Evolutionary conservation across 1,140 invertebrate genomes (phyloP).

Genomic region (Heliconius himera): DNA sequence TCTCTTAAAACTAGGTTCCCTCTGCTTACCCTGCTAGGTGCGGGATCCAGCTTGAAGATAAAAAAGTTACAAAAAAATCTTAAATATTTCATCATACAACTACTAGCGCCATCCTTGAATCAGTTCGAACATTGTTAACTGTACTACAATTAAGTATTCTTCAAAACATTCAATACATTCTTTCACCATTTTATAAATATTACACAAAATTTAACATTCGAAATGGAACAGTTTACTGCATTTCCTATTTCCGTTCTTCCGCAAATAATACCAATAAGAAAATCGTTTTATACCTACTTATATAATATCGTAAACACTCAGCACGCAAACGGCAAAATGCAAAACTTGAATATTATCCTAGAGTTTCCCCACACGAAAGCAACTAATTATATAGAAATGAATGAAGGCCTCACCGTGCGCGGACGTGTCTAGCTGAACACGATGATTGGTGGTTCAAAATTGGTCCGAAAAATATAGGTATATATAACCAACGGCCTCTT

Average conservation of each 20-base stretch:
- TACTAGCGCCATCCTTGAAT: too few species aligned
- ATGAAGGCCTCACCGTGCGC: background rate
- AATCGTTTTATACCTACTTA: slow-evolving; percentile 51
- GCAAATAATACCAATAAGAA: slow-evolving; percentile 42
- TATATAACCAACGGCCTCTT: too few species aligned
- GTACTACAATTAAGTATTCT: too few species aligned
- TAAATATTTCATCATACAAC: too few species aligned
- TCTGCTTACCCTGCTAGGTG: too few species aligned
- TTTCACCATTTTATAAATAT: background rate
- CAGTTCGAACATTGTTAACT: too few species aligned
- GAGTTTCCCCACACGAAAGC: slow-evolving; percentile 23
- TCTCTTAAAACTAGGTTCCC: too few species aligned
- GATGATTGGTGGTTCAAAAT: background rate
- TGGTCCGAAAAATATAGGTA: too few species aligned
- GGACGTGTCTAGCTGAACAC: background rate
- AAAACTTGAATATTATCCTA: slow-evolving; percentile 26
- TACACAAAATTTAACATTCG: background rate
- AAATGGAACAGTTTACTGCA: background rate
- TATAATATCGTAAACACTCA: slow-evolving; percentile 55
- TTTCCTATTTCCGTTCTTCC: slow-evolving; percentile 68
- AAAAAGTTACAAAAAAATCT: too few species aligned
- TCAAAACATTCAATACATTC: too few species aligned
- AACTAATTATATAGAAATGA: background rate
- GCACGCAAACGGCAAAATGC: slow-evolving; percentile 46
- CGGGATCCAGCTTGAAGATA: too few species aligned